Conservation (phyloP, 2,797 vertebrate genomes). For the Macropus fuliginosus region DNA sequence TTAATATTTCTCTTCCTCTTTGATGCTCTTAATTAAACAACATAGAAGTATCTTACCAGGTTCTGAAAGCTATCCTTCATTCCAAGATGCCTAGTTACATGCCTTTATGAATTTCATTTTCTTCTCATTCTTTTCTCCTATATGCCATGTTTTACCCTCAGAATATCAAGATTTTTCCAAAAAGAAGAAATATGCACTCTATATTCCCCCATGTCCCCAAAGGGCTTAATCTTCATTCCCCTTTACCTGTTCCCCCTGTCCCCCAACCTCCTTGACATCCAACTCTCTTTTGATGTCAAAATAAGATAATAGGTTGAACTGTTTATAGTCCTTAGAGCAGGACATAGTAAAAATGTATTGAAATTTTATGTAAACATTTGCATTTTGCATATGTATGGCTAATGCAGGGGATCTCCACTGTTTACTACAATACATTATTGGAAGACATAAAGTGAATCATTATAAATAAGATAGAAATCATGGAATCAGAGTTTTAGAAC, state of each 20-base stretch:
- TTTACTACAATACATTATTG: not conserved
- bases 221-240: not conserved
- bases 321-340: not conserved
- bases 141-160: not conserved
- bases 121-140: not conserved
- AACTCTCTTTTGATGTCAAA: not conserved
- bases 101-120: not conserved
- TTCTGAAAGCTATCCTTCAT: constrained; percentile 35
- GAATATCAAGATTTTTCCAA: not conserved
- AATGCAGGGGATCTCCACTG: not conserved
- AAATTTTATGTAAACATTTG: not conserved
- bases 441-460: not conserved
- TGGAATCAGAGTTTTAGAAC: not conserved
- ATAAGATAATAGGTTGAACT: not conserved
- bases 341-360: not conserved
- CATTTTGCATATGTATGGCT: not conserved
- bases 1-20: constrained; percentile 48
- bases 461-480: not conserved
- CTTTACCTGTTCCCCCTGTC: not conserved
- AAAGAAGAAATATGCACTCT: not conserved
- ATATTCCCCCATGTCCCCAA: not conserved
- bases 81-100: not conserved
- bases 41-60: constrained; percentile 31
- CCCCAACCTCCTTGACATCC: not conserved
- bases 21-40: constrained; percentile 46